Evolutionary conservation across 1,140 invertebrate genomes (phyloP), one percentile per base, ranked within the genome.

Genomic region (Apis dorsata): DNA sequence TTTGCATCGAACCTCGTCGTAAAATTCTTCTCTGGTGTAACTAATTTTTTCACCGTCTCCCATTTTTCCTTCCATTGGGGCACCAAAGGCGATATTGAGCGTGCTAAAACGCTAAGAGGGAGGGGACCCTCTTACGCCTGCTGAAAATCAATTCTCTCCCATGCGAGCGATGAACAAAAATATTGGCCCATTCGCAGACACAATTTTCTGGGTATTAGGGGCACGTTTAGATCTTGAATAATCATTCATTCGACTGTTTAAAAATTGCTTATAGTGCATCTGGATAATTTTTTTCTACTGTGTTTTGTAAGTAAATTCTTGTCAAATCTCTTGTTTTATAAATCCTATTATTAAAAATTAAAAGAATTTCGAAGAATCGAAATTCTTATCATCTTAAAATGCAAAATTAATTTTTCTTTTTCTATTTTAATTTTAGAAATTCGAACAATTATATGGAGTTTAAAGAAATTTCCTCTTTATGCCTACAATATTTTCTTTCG

Each of bases 171-270:
- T 10, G 19, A 76, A 68, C 55, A 51, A 68, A 76, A 81, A 81
- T 81, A 81, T 81, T 81, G 71, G 60, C 71, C 75, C 79, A 51
- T 81, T 81, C 75, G 66, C 75, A 75, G 75, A 62, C 60, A n/a
- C 60, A 74, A 75, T 65, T 81, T 74, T 75, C 71, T 17, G 13
- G 28, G 71, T 28, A 59, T 66, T 66, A 0, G 19, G 2, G 13
- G 3, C n/a, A 7, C 44, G 34, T 1, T 11, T 19, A 13, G 28
- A 9, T 65, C 71, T 65, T 53, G 44, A 80, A 59, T 21, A 66
- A 75, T 53, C 21, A 10, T n/a, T 60, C 44, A 10, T 71, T 73
- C 28, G 34, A 17, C 68, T 12, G 63, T 7, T 21, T 24, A 44
- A 60, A 24, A 0, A 28, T 10, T 59, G 55, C 13, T n/a, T 44